Base-by-base conservation (phyloP, 2,797 vertebrate species). In the Bovichtus diacanthus region DNA sequence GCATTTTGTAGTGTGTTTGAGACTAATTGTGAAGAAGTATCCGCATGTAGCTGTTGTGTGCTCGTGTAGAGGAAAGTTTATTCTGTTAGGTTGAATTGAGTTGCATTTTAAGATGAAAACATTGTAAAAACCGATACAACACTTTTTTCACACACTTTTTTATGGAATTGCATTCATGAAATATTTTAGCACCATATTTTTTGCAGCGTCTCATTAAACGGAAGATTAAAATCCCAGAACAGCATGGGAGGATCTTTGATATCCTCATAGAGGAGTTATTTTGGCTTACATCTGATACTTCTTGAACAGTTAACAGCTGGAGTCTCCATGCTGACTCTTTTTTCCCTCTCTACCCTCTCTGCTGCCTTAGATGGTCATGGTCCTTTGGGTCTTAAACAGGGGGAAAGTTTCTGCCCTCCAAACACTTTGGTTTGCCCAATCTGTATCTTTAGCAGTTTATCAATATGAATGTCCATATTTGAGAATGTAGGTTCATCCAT, bases 11-110 rank as follows among this genome's bases (percentile, higher is more conserved):
- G 55, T 39, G 39, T 23, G 47, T 46, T n/a, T 78, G 39, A 39
- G 64, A 70, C 16, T 59, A 58, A 59, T 15, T 70, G 19, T 47
- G 38, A 46, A 69, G 44, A 65, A 54, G 10, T 62, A 4, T 41
- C 13, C 19, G 10, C 13, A 44, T 70, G 27, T 11, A 46, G 13
- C 34, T 34, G 8, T 34, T 34, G 34, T 34, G 34, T 34, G 31
- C 31, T 34, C 34, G 1, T 36, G 25, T 38, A 18, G 13, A 54
- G 0, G 13, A 8, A 61, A 43, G n/a, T 38, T 46, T 38, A 38
- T 27, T 60, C 23, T 15, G 15, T 13, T 53, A 58, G n/a, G 29
- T 55, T 7, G 11, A 47, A 29, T 53, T 11, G 58, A 43, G 11
- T 29, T 9, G 31, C 19, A 49, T 34, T 62, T 36, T 63, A 51